Conservation (phyloP, 1,140 invertebrate species). For the Chlorops oryzae region DNA sequence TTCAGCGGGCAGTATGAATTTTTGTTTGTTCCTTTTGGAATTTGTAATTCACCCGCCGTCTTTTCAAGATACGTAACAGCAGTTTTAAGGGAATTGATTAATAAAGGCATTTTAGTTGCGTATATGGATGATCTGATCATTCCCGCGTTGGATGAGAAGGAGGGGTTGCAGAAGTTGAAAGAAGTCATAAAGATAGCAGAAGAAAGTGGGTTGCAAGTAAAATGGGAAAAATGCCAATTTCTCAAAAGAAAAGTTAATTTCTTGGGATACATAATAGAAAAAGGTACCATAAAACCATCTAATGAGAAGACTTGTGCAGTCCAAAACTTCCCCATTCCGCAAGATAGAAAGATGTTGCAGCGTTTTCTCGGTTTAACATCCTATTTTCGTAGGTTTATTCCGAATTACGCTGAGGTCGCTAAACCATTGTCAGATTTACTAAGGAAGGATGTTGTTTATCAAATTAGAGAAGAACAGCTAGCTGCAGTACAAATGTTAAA, state of each 20-base stretch:
- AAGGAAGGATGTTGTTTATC: not conserved
- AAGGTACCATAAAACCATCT: conserved; percentile 24
- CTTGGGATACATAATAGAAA: conserved; percentile 11
- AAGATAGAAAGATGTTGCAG: too few species aligned
- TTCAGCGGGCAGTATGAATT: conserved; percentile 12
- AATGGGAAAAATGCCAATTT: conserved; percentile 11
- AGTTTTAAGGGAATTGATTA: conserved; percentile 5
- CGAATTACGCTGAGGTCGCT: too few species aligned
- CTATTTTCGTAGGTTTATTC: too few species aligned
- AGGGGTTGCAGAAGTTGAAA: conserved; percentile 18
- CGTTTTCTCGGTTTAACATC: too few species aligned
- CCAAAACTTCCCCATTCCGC: too few species aligned
- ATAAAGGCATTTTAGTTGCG: not conserved
- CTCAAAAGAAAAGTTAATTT: conserved; percentile 7
- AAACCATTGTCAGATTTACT: too few species aligned
- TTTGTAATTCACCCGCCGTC: conserved; percentile 27
- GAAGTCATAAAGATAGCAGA: conserved; percentile 1
- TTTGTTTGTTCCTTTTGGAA: conserved; percentile 11
- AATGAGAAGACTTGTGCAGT: conserved; percentile 24
- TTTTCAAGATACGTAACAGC: conserved; percentile 46
- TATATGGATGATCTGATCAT: conserved; percentile 8
- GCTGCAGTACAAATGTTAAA: too few species aligned
- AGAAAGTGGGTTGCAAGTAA: not conserved
- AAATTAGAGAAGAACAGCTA: not conserved
- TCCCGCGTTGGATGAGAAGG: conserved; percentile 1